Evolutionary conservation across 2,797 vertebrate species (phyloP), one percentile per base, ranked within the genome.

Genomic region (Sebastes goodei): DNA sequence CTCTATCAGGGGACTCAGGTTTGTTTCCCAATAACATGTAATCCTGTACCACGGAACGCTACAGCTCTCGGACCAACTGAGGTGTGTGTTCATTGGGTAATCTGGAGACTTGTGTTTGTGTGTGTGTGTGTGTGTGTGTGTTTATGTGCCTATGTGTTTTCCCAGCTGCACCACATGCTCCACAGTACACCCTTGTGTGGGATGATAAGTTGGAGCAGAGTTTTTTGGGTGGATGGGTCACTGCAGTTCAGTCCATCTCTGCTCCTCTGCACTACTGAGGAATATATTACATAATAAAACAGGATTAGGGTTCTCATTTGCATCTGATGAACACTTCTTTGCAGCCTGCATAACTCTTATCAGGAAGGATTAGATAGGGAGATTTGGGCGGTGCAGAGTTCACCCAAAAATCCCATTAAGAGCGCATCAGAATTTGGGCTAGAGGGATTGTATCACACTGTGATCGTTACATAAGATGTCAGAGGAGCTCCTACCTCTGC

Each of bases 21-120:
- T 83, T 88, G 81, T 89, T 91, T 93, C 92, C 83, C 80, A 93
- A 92, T 81, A 89, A 89, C 86, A 82, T 89, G 89, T 88, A 91
- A 92, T 88, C 80, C 80, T 82, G 74, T 73, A 86, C 74, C 57
- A 49, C 7, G 68, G 87, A 88, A 82, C 65, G 74, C 84, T 74
- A 53, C 86, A 77, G 80, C 69, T 74, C 84, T 72, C 32, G 4
- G 74, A 84, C 75, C 80, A 30, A 73, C 82, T 52, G 80, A 88
- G 84, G 81, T 80, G 88, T 87, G 84, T 79, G 84, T 78, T 90
- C 82, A 63, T 20, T 72, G 77, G 76, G 76, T 82, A 84, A 86
- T 75, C 76, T 78, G 66, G 76, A 84, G 35, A 76, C 61, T 15
- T 52, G 65, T 77, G 80, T 63, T 32, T 71, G 71, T 62, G 23